Evolutionary conservation across 1,140 invertebrate genomes (phyloP).

Genomic region (Drosophila fuyamai): DNA sequence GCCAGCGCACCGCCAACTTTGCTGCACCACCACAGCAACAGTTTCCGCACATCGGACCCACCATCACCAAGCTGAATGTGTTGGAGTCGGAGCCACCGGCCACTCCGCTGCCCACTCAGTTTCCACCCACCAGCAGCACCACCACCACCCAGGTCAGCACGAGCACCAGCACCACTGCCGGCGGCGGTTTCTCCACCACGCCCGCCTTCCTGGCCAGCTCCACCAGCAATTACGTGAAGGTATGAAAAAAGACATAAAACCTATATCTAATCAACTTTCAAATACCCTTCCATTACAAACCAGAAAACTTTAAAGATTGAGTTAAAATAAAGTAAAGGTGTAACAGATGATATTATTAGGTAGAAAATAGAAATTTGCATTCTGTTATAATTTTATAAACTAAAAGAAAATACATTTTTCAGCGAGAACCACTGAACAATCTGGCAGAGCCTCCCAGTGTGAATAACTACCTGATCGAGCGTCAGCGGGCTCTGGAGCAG

Average conservation of each 20-base stretch:
- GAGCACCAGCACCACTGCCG: conserved; percentile 30
- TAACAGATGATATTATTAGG: too few relatives aligned
- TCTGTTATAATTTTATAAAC: too few relatives aligned
- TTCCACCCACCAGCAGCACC: conserved; percentile 50
- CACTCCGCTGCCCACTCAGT: conserved; percentile 64
- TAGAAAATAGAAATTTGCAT: too few relatives aligned
- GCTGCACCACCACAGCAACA: conserved; percentile 34
- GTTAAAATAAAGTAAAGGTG: too few relatives aligned
- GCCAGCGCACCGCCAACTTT: conserved; percentile 57
- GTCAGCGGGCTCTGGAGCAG: conserved; percentile 89
- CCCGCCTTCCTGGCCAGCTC: conserved; percentile 59
- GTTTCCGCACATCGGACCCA: conserved; percentile 66
- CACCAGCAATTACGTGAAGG: conserved; percentile 62
- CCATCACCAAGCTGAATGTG: conserved; percentile 78
- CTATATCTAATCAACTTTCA: background rate
- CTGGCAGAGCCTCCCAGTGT: conserved; percentile 50
- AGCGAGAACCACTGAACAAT: conserved; percentile 52
- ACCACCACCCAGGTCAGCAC: conserved; percentile 52
- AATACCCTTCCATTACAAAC: background rate
- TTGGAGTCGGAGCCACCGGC: conserved; percentile 59
- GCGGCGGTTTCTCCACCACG: conserved; percentile 55
- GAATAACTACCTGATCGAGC: conserved; percentile 85
- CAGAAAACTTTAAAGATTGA: too few relatives aligned
- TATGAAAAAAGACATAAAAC: conserved; percentile 19
- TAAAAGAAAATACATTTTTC: background rate